Base-by-base conservation (phyloP, 2,797 vertebrate species). In the Sebastes steindachneri region DNA sequence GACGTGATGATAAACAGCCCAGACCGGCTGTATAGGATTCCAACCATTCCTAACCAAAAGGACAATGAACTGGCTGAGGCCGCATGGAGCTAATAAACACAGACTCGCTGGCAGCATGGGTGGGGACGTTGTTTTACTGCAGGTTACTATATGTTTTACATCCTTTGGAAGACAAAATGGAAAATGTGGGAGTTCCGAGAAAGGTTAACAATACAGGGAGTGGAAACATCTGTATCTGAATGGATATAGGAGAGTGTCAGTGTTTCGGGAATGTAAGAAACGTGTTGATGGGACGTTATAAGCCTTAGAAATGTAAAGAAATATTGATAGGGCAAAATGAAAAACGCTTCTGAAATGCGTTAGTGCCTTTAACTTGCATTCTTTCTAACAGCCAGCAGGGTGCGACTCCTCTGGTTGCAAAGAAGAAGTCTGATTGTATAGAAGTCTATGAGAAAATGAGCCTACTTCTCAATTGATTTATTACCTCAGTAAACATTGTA, bases 21-120 rank as follows among this genome's bases (percentile, higher is more conserved):
- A 1, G 23, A 91, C 93, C 65, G 75, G 93, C 79, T 71, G 55
- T 21, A n/a, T 65, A 5, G 69, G 91, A 96, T 95, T 95, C 93
- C 92, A 85, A 66, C 71, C 88, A 90, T 94, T 93, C 92, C 91
- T 69, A 26, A 26, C 67, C 53, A 7, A 17, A 59, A 60, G 72
- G 71, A 86, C 73, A 82, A 80, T 74, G 78, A 85, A 68, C 58
- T 17, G 17, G 67, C 58, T 35, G 57, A 28, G 23, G 57, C 25
- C 1, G 14, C 14, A 26, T 19, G n/a, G 57, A 83, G 73, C 35
- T 70, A 23, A 72, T 33, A 70, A 73, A 86, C 78, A 70, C 51
- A 51, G 17, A 37, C 45, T 37, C 25, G 41, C 58, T 31, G 60
- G 73, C 68, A 84, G 74, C 57, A 45, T 4, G 57, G 77, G 48